phyloP scores from a whole-genome alignment of 2,888 invertebrate genomes.

The Caenorhabditis sinica region DNA sequence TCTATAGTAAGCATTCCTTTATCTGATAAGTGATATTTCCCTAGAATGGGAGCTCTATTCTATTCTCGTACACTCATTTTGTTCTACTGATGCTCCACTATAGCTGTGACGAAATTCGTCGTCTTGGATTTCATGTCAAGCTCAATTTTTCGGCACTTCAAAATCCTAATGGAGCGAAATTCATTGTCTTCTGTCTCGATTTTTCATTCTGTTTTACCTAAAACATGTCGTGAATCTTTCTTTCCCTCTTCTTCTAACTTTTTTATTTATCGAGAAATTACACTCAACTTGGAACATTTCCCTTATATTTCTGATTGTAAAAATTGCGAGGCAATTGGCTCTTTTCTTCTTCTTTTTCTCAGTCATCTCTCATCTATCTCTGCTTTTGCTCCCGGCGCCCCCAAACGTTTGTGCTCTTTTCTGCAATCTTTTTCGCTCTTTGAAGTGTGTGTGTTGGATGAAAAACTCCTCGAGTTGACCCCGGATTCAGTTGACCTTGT shows the following conservation, averaged over 20 bases:
- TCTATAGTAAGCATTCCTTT: too few relatives aligned
- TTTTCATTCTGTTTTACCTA: too few relatives aligned
- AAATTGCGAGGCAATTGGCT: slow-evolving; percentile 20
- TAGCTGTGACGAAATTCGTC: too few relatives aligned
- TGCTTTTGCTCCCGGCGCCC: slow-evolving; percentile 7
- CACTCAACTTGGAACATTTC: slow-evolving; percentile 6
- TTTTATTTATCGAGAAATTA: neutral
- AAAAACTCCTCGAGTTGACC: slow-evolving; percentile 26
- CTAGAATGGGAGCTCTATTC: too few relatives aligned
- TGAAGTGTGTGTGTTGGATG: slow-evolving; percentile 24
- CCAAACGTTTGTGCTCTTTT: slow-evolving; percentile 16
- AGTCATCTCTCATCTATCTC: slow-evolving; percentile 24
- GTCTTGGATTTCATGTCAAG: neutral
- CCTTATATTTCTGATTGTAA: slow-evolving; percentile 11
- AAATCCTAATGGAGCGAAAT: too few relatives aligned
- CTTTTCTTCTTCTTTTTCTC: neutral
- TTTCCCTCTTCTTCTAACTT: neutral
- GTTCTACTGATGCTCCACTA: too few relatives aligned
- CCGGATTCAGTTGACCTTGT: slow-evolving; percentile 26
- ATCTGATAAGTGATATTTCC: too few relatives aligned
- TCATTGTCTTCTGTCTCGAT: too few relatives aligned
- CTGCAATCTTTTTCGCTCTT: slow-evolving; percentile 41
- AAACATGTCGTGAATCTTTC: too few relatives aligned
- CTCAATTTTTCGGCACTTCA: neutral
- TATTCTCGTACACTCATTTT: too few relatives aligned